These are phyloP conservation scores for Drosophila bifasciata DNA, from an alignment of 1,140 invertebrate genomes.

Conservation along the genomic window DNA sequence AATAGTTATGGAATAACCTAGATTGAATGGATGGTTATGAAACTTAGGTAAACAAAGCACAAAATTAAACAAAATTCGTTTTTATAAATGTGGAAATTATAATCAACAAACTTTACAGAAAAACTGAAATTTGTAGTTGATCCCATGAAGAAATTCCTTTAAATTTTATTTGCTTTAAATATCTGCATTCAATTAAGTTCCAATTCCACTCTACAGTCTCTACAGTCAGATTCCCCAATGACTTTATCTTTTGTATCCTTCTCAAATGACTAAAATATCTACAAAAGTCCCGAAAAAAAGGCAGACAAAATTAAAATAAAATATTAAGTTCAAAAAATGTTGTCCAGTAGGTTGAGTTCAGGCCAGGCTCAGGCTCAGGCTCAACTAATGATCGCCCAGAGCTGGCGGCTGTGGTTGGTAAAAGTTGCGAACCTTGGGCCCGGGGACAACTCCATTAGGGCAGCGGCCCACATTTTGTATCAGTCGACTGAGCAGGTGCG, in stretches of 20 bases:
- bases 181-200: too few relatives aligned
- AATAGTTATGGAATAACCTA: too few relatives aligned
- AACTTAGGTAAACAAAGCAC: too few relatives aligned
- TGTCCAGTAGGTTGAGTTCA: neutral
- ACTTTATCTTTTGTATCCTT: neutral
- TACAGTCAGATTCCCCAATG: neutral
- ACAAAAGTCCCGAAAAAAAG: conserved; percentile 27
- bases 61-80: too few relatives aligned
- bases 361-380: too few relatives aligned
- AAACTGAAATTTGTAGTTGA: too few relatives aligned
- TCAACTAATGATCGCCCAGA: conserved; percentile 55
- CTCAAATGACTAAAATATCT: neutral
- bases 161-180: too few relatives aligned
- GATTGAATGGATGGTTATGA: too few relatives aligned
- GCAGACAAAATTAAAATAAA: conserved; percentile 58
- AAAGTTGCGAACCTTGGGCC: conserved; percentile 48
- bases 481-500: conserved; percentile 46
- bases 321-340: conserved; percentile 47
- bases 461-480: conserved; percentile 68
- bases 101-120: too few relatives aligned
- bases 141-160: too few relatives aligned
- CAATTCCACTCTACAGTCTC: neutral
- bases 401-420: conserved; percentile 23
- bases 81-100: too few relatives aligned
- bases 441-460: conserved; percentile 72